These are phyloP conservation scores for Geococcyx californianus DNA, from an alignment of 2,113 vertebrate species.

Conservation along the genomic window DNA sequence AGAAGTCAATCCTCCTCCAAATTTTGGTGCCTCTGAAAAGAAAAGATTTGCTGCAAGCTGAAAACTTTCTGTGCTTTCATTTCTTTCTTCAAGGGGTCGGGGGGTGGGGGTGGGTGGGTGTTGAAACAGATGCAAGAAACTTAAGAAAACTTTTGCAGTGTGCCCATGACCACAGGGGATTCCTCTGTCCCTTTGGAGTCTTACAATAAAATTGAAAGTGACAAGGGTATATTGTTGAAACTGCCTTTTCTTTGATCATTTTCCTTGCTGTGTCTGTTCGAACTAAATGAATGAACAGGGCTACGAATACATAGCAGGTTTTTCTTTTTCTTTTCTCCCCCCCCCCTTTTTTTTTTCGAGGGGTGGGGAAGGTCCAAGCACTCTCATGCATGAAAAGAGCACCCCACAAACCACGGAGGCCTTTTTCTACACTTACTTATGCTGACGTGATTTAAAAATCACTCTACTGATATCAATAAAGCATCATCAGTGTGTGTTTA, in stretches of 20 bases:
- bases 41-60: neutral
- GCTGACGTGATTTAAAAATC: neutral
- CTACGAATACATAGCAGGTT: neutral
- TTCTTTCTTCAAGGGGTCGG: neutral
- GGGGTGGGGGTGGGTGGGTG: too few relatives aligned
- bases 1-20: neutral
- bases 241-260: constrained; percentile 56
- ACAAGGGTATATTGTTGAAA: constrained; percentile 54
- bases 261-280: constrained; percentile 42
- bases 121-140: constrained; percentile 5
- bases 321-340: neutral
- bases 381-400: neutral
- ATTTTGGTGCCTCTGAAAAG: neutral
- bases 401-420: neutral
- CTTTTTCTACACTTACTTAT: neutral
- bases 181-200: constrained; percentile 5
- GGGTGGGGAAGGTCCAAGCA: neutral
- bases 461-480: neutral
- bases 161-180: neutral
- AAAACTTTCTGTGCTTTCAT: neutral
- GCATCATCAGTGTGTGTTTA: neutral
- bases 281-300: neutral
- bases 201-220: constrained; percentile 35
- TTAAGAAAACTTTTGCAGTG: constrained; percentile 18
- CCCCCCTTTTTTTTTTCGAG: neutral